Evolutionary conservation across 30 jellyfish, hydroid and myxozoan species (phyloP).

Genomic region (Hydra vulgaris): DNA sequence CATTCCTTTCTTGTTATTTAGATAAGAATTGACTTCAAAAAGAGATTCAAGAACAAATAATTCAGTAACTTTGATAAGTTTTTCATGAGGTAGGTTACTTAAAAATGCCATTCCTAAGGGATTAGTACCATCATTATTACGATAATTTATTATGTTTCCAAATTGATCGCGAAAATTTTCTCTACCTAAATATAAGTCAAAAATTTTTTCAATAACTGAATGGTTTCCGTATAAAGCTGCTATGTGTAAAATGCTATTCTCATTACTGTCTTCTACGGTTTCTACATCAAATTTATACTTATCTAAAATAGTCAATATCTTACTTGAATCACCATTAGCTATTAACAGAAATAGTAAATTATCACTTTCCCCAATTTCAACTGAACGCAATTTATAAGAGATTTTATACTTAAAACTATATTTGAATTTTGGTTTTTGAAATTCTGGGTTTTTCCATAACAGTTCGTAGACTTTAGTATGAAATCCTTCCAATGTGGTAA

Average conservation of each 20-base stretch:
- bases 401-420: background rate
- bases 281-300: background rate
- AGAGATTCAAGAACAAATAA: background rate
- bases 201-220: background rate
- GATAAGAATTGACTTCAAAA: background rate
- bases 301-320: background rate
- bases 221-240: background rate
- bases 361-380: background rate
- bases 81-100: background rate
- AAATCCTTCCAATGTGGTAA: background rate
- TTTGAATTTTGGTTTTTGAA: background rate
- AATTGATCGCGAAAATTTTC: background rate
- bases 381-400: background rate
- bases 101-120: slow-evolving; percentile 10
- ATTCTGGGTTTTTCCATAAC: background rate
- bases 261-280: background rate
- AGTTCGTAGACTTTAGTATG: background rate
- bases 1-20: background rate
- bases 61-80: background rate
- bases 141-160: background rate
- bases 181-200: background rate
- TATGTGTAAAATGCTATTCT: background rate
- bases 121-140: slow-evolving; percentile 6
- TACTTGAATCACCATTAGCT: background rate
- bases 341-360: background rate